Evolutionary conservation across 2,113 vertebrate species (phyloP).

Genomic region (Leucosticte australis): DNA sequence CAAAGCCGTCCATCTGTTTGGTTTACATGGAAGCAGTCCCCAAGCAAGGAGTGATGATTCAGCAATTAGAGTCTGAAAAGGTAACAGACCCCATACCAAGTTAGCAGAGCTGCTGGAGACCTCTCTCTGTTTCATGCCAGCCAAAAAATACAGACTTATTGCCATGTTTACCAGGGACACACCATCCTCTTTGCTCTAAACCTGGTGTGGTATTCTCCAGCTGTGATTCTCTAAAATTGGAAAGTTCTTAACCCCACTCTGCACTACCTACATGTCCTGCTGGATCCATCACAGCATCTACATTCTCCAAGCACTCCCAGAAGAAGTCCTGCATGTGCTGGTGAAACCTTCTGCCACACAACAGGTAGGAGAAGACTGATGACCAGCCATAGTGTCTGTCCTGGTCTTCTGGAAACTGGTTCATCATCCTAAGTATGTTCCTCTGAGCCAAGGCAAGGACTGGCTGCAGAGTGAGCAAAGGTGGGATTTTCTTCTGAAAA

Average conservation of each 20-base stretch:
- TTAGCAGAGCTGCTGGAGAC: not conserved
- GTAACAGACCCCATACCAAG: not conserved
- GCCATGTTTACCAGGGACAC: fast-evolving
- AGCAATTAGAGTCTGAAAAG: not conserved
- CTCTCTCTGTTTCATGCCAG: not conserved
- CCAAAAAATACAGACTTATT: not conserved
- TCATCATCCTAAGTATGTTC: not conserved
- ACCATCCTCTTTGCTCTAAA: not conserved
- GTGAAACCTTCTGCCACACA: not conserved
- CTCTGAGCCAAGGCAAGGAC: not conserved
- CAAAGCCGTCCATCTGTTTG: not conserved
- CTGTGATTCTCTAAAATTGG: not conserved
- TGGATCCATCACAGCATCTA: not conserved
- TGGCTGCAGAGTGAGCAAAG: not conserved
- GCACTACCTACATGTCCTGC: not conserved
- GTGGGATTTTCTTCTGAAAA: not conserved
- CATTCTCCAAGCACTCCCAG: not conserved
- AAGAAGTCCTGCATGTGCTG: not conserved
- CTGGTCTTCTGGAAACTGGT: not conserved
- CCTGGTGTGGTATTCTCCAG: not conserved
- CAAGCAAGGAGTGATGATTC: not conserved
- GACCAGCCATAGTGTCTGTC: not conserved
- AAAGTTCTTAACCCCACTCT: not conserved
- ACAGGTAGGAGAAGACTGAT: not conserved
- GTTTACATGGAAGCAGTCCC: not conserved